Conservation (phyloP, 1,140 invertebrate species). For the Calliopsis andreniformis region DNA sequence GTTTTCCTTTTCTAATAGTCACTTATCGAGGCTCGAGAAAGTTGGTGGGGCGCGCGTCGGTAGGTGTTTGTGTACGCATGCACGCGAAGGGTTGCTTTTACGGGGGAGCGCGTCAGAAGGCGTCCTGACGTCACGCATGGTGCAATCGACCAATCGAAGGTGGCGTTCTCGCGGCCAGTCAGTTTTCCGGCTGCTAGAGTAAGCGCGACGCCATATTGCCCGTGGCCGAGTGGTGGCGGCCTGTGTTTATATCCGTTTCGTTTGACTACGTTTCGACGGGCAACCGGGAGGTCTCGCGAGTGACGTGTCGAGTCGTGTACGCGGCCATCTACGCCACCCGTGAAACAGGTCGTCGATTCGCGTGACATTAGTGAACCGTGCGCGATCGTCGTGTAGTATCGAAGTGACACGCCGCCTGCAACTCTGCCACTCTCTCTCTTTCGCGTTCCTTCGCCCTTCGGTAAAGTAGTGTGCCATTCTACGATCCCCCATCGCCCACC, state of each 20-base stretch:
- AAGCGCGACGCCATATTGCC: constrained; percentile 76
- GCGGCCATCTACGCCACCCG: constrained; percentile 39
- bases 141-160: constrained; percentile 73
- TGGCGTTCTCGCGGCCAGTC: constrained; percentile 61
- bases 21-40: neutral
- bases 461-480: constrained; percentile 15
- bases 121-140: constrained; percentile 59
- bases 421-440: constrained; percentile 4
- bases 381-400: constrained; percentile 54
- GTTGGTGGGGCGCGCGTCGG: neutral
- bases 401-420: constrained; percentile 47
- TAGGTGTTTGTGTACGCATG: no score
- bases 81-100: constrained; percentile 54
- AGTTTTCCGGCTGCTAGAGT: constrained; percentile 75
- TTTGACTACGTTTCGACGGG: constrained; percentile 65
- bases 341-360: constrained; percentile 46
- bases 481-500: constrained; percentile 11
- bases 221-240: constrained; percentile 66
- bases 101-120: constrained; percentile 60
- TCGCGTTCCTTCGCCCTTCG: constrained; percentile 28
- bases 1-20: no score
- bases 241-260: constrained; percentile 75
- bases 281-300: constrained; percentile 60
- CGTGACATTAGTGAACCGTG: constrained; percentile 66
- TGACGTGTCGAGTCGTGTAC: constrained; percentile 53